Percentiles rank a stretch among this genome's conserved stretches.
These are phyloP conservation scores for Crossoptilon crossoptilon DNA, from an alignment of 2,797 vertebrate species.

Conservation along the genomic window DNA sequence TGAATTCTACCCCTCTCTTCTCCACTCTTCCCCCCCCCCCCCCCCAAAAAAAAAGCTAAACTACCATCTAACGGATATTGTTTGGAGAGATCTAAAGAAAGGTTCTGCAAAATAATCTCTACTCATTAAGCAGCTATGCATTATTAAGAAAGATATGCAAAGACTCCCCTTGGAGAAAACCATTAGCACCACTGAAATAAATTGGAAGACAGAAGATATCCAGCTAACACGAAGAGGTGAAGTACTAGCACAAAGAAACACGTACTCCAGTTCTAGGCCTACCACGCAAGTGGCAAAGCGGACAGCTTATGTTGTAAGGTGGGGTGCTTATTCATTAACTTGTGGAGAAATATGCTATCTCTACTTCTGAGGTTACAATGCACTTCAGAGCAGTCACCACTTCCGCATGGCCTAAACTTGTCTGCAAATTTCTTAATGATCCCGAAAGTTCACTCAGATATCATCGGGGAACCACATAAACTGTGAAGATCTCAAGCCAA, in stretches of 20 bases:
- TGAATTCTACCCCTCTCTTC: neutral
- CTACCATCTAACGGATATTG: neutral
- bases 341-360: neutral
- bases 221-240: neutral
- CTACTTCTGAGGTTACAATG: neutral
- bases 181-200: neutral
- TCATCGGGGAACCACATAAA: neutral
- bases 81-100: neutral
- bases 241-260: neutral
- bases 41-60: neutral
- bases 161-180: neutral
- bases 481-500: neutral
- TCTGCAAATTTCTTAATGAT: neutral
- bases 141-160: neutral
- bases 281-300: fast-evolving
- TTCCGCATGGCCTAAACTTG: neutral
- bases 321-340: neutral
- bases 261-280: neutral
- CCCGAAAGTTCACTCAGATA: neutral
- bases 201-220: neutral
- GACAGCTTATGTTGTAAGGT: neutral
- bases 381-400: neutral
- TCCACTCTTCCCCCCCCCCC: neutral
- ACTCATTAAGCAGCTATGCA: neutral
- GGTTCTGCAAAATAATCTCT: neutral